phyloP scores from a whole-genome alignment of 2,797 vertebrate species.

The Pteronotus mesoamericanus region DNA sequence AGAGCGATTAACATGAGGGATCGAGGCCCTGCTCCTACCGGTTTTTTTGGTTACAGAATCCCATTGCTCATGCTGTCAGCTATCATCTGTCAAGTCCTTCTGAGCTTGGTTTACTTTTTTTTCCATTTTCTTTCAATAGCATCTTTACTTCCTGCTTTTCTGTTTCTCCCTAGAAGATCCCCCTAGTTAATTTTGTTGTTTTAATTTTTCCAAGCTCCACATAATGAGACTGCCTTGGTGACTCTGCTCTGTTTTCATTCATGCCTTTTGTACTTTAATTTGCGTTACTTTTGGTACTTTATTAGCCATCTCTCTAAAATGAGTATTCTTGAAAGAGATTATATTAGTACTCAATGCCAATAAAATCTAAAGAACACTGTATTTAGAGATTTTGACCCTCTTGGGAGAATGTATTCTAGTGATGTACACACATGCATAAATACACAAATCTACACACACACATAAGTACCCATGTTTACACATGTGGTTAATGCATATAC shows the following conservation, averaged over 20 bases:
- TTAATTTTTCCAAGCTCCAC: neutral
- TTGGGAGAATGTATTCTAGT: neutral
- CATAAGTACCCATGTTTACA: neutral
- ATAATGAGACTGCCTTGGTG: neutral
- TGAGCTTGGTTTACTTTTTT: neutral
- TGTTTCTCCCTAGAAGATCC: neutral
- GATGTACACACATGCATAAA: neutral
- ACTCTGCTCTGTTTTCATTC: neutral
- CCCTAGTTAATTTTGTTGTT: neutral
- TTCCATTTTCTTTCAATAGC: neutral
- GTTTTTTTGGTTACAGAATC: neutral
- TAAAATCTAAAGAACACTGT: neutral
- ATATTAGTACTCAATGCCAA: neutral
- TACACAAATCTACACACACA: neutral
- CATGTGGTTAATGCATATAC: neutral
- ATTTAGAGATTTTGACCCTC: neutral
- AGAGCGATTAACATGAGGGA: neutral
- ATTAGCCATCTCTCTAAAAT: neutral
- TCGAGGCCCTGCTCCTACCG: neutral
- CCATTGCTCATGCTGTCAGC: neutral
- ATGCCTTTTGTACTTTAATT: neutral
- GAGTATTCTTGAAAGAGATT: neutral
- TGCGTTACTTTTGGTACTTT: neutral
- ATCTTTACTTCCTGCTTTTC: neutral
- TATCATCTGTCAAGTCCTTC: neutral